Percentiles rank a stretch among this genome's conserved stretches.
These are phyloP conservation scores for Zelostemma sp. DNA, from an alignment of 1,140 invertebrate genomes.

Conservation along the genomic window DNA sequence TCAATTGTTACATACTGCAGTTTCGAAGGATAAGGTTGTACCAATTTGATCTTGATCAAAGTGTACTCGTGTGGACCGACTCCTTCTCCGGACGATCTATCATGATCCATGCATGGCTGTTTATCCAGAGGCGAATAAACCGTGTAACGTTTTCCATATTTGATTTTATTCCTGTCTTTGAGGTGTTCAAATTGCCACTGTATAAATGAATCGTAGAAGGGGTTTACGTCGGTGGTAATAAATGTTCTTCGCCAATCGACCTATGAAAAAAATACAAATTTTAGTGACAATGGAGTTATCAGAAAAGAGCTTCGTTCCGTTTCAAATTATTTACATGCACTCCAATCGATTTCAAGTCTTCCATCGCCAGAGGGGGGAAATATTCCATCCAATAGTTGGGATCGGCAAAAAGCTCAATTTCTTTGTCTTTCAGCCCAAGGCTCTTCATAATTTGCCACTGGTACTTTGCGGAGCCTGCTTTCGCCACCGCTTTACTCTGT, in stretches of 20 bases:
- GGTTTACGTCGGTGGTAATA: slow-evolving; percentile 98
- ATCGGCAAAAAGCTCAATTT: slow-evolving; percentile 95
- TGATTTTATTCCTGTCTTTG: slow-evolving; percentile 89
- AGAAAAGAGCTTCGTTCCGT: too few relatives aligned
- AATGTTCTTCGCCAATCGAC: slow-evolving; percentile 97
- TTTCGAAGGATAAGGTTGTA: slow-evolving; percentile 80
- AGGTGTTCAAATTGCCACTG: slow-evolving; percentile 95
- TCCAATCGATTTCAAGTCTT: slow-evolving; percentile 91
- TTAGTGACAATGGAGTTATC: too few relatives aligned
- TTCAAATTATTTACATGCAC: slow-evolving; percentile 83
- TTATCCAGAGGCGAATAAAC: slow-evolving; percentile 97
- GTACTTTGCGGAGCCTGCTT: slow-evolving; percentile 89
- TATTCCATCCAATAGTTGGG: slow-evolving; percentile 94
- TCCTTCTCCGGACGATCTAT: slow-evolving; percentile 94
- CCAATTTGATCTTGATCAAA: slow-evolving; percentile 93
- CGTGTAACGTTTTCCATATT: slow-evolving; percentile 98
- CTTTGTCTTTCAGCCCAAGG: slow-evolving; percentile 89
- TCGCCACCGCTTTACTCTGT: slow-evolving; percentile 96
- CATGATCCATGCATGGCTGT: slow-evolving; percentile 99
- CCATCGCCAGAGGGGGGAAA: slow-evolving; percentile 91
- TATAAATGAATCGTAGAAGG: slow-evolving; percentile 98
- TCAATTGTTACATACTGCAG: slow-evolving; percentile 79
- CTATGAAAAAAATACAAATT: slow-evolving; percentile 66
- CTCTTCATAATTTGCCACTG: slow-evolving; percentile 99
- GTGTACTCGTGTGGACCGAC: slow-evolving; percentile 99